Conservation (phyloP, 2,113 vertebrate species). For the Eptesicus fuscus region DNA sequence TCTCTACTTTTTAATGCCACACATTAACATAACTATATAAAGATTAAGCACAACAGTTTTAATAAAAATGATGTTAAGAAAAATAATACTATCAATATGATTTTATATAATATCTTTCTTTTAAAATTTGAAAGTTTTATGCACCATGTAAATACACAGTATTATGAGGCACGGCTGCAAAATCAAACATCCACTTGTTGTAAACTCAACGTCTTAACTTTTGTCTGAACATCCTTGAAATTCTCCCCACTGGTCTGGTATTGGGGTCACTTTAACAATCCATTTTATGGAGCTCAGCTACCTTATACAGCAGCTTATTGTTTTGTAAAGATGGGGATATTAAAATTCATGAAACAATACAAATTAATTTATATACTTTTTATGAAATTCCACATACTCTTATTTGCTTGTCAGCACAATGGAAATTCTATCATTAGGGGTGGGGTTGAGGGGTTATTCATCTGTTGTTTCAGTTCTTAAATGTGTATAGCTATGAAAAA, state of each 20-base stretch:
- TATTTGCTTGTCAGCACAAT: not conserved
- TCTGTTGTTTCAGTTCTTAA: not conserved
- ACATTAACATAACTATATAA: not conserved
- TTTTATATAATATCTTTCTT: not conserved
- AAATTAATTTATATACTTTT: not conserved
- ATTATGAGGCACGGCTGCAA: not conserved
- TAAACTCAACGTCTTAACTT: not conserved
- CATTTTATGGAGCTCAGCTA: not conserved
- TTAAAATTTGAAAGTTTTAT: not conserved
- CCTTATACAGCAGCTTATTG: not conserved
- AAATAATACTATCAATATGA: not conserved
- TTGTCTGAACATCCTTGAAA: not conserved
- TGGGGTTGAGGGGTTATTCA: not conserved
- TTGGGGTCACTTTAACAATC: not conserved
- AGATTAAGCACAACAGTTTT: not conserved
- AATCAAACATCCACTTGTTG: not conserved
- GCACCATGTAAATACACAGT: not conserved
- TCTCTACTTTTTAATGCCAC: not conserved
- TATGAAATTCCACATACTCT: not conserved
- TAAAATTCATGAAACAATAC: not conserved
- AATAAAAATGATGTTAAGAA: slow-evolving; percentile 25
- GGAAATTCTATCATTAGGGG: not conserved
- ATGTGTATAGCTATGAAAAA: not conserved
- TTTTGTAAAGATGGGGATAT: not conserved
- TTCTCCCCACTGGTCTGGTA: not conserved